Conservation (phyloP, 2,888 invertebrate species). For the Harpalus rufipes region DNA sequence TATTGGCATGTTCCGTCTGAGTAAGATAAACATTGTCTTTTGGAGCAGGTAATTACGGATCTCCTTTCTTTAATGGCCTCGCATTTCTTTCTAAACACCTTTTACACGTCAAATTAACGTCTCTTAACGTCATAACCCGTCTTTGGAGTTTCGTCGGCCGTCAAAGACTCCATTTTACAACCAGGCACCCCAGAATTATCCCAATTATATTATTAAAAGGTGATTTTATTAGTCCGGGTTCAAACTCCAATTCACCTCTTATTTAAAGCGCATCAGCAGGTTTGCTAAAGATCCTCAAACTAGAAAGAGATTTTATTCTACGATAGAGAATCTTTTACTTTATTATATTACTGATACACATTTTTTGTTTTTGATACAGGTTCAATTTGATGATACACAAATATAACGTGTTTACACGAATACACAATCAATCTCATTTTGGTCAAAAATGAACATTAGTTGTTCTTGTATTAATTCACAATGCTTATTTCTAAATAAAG, state of each 20-base stretch:
- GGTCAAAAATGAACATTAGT: too few species aligned
- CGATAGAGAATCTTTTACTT: neutral
- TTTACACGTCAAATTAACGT: conserved; percentile 75
- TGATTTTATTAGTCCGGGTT: conserved; percentile 65
- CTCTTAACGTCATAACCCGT: conserved; percentile 73
- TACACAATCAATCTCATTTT: too few species aligned
- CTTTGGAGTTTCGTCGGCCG: conserved; percentile 49
- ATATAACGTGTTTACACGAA: too few species aligned
- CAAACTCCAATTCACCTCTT: conserved; percentile 7
- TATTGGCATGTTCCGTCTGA: conserved; percentile 42
- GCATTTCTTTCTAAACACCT: conserved; percentile 71
- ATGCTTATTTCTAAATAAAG: too few species aligned
- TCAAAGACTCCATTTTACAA: conserved; percentile 17
- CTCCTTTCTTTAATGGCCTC: conserved; percentile 69
- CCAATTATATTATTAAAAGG: conserved; percentile 66
- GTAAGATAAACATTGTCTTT: conserved; percentile 63
- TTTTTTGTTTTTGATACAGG: too few species aligned
- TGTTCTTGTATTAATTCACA: too few species aligned
- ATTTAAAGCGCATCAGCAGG: conserved; percentile 48
- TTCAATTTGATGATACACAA: too few species aligned
- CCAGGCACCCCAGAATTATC: conserved; percentile 58
- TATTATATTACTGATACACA: too few species aligned
- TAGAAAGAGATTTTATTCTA: neutral
- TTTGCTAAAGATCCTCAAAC: neutral
- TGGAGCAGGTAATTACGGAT: conserved; percentile 69